A percentile compares a stretch with the other conserved stretches of the same genome.
Evolutionary conservation across 2,888 invertebrate species (phyloP).

Genomic region (Megastigmus dorsalis): DNA sequence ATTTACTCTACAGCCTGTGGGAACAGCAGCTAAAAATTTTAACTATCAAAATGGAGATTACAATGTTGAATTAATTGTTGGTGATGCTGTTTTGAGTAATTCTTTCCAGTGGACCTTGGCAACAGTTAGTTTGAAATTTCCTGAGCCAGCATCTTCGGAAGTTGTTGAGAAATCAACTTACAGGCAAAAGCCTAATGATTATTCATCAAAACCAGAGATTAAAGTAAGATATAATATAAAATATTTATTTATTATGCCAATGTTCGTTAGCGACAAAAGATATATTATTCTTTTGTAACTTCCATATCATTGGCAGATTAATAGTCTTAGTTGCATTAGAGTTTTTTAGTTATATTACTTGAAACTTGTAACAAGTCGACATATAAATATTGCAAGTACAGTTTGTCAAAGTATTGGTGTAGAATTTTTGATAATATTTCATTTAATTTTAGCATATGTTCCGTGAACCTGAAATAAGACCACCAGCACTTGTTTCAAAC

Average conservation of each 20-base stretch:
- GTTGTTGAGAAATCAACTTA: constrained; percentile 64
- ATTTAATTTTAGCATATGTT: constrained; percentile 84
- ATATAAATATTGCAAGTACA: background rate
- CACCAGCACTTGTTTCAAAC: constrained; percentile 90
- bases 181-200: constrained; percentile 69
- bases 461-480: constrained; percentile 93
- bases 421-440: background rate
- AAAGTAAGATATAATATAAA: constrained; percentile 74
- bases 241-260: constrained; percentile 60
- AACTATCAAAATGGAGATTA: constrained; percentile 86
- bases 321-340: constrained; percentile 52
- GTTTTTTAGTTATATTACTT: constrained; percentile 15
- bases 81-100: constrained; percentile 92
- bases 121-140: constrained; percentile 84
- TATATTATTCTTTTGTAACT: constrained; percentile 63
- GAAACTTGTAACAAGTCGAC: constrained; percentile 20
- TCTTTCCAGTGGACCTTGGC: constrained; percentile 92
- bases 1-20: constrained; percentile 80
- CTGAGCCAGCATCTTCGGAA: constrained; percentile 64
- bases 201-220: constrained; percentile 78
- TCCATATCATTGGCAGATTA: constrained; percentile 73
- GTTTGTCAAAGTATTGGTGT: too few relatives aligned
- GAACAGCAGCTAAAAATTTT: constrained; percentile 86
- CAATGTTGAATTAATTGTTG: constrained; percentile 88
- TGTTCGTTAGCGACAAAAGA: constrained; percentile 69